A percentile compares a stretch with the other conserved stretches of the same genome.
These are phyloP conservation scores for Ginglymostoma cirratum DNA, from an alignment of 2,113 vertebrate species.

Conservation along the genomic window DNA sequence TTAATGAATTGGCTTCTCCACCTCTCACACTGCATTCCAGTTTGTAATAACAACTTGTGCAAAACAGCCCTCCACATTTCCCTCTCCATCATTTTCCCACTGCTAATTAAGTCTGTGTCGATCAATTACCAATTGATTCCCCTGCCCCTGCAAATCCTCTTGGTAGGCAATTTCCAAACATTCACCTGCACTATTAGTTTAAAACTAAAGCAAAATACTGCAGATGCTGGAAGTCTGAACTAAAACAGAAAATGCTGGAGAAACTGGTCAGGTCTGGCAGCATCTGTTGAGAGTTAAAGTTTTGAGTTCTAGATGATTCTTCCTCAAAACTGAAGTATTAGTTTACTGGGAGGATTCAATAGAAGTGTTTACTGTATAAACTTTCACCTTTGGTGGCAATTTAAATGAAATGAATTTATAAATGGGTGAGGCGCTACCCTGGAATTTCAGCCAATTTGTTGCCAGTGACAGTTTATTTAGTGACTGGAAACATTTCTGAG, in stretches of 20 bases:
- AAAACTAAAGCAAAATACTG: too few relatives aligned
- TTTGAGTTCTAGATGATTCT: too few relatives aligned
- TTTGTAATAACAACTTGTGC: too few relatives aligned
- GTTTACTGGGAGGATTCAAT: neutral
- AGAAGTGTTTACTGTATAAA: neutral
- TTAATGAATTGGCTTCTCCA: neutral
- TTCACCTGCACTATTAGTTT: neutral
- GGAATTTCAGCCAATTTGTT: neutral
- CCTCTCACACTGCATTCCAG: neutral
- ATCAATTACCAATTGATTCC: neutral
- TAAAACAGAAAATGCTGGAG: too few relatives aligned
- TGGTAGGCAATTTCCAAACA: neutral
- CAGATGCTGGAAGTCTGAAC: too few relatives aligned
- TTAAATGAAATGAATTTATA: neutral
- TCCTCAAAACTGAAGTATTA: neutral
- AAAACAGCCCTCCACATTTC: neutral
- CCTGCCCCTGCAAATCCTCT: neutral
- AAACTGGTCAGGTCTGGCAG: too few relatives aligned
- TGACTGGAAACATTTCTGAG: neutral
- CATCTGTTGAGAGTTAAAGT: too few relatives aligned
- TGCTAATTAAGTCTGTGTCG: neutral
- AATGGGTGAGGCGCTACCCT: neutral
- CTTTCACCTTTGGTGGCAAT: neutral
- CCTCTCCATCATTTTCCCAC: neutral
- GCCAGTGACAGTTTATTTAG: neutral